These are phyloP conservation scores for Lithophane semibrunnea DNA, from an alignment of 2,888 invertebrate genomes.

Conservation along the genomic window DNA sequence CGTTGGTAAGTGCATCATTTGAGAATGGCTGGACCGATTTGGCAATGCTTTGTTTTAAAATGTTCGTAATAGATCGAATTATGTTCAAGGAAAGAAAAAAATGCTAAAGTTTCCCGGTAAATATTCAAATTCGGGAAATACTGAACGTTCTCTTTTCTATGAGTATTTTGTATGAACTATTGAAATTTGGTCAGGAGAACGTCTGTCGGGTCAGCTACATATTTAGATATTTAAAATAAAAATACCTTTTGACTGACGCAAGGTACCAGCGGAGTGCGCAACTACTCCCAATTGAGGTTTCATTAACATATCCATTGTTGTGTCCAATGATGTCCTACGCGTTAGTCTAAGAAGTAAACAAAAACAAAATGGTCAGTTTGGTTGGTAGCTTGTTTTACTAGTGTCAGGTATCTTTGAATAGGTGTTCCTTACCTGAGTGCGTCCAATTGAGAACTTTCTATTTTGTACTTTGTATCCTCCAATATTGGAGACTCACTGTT, in stretches of 20 bases:
- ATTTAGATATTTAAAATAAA: background rate
- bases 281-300: slow-evolving; percentile 77
- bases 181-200: too few species aligned
- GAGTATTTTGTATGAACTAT: too few species aligned
- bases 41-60: too few species aligned
- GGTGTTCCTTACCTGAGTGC: slow-evolving; percentile 72
- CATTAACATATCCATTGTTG: slow-evolving; percentile 77
- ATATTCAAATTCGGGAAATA: too few species aligned
- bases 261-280: slow-evolving; percentile 86
- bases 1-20: too few species aligned
- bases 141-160: too few species aligned
- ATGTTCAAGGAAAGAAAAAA: too few species aligned
- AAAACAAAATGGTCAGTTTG: slow-evolving; percentile 9
- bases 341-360: slow-evolving; percentile 72
- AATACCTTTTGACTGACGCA: slow-evolving; percentile 80
- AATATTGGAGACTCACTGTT: slow-evolving; percentile 71
- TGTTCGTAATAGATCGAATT: too few species aligned
- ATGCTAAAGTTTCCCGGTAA: too few species aligned
- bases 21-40: too few species aligned
- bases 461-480: slow-evolving; percentile 69
- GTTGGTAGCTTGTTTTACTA: background rate
- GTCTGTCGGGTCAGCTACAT: too few species aligned
- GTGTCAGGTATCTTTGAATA: background rate
- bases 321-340: slow-evolving; percentile 84
- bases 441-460: slow-evolving; percentile 73